Evolutionary conservation across 2,888 invertebrate genomes (phyloP).

Genomic region (Lasioglossum oenotherae): DNA sequence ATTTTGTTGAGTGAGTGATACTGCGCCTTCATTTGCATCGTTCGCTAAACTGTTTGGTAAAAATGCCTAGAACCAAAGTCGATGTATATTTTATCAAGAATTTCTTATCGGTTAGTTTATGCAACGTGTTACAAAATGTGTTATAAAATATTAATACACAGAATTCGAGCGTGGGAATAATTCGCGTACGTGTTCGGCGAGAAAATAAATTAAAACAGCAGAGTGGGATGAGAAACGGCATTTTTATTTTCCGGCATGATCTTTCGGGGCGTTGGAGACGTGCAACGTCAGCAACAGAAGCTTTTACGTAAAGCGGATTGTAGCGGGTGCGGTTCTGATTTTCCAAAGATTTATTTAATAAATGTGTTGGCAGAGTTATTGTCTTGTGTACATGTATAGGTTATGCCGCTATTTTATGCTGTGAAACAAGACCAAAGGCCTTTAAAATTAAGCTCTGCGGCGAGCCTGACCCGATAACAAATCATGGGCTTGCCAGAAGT

Average conservation of each 20-base stretch:
- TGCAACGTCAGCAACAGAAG: background rate
- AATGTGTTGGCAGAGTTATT: constrained; percentile 43
- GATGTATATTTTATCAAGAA: background rate
- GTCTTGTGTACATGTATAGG: constrained; percentile 36
- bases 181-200: background rate
- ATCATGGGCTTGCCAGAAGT: constrained; percentile 15
- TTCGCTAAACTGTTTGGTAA: constrained; percentile 85
- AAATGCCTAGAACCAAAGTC: constrained; percentile 64
- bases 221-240: background rate
- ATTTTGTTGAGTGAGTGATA: constrained; percentile 92
- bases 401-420: constrained; percentile 39
- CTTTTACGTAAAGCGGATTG: background rate
- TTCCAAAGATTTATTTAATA: constrained; percentile 29
- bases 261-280: background rate
- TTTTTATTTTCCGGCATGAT: constrained; percentile 16
- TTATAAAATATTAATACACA: background rate
- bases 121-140: background rate
- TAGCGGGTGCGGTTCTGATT: background rate
- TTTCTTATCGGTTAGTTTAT: background rate
- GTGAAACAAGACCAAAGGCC: background rate
- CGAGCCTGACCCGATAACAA: constrained; percentile 23
- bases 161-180: background rate
- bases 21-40: constrained; percentile 90
- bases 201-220: constrained; percentile 12
- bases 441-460: background rate